Base-by-base conservation (phyloP, 2,888 invertebrate species). In the Sarcophaga caerulescens region DNA sequence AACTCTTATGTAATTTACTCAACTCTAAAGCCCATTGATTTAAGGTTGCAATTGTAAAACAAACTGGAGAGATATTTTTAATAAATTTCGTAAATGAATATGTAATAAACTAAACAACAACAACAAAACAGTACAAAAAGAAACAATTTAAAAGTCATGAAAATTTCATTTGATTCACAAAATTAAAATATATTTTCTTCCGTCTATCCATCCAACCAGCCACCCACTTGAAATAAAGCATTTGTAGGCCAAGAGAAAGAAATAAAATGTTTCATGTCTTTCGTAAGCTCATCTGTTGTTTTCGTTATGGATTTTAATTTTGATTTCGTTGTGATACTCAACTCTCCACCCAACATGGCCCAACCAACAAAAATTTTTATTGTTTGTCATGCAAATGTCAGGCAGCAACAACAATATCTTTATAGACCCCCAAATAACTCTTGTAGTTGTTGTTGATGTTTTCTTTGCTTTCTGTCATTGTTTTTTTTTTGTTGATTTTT, bases 341-440 rank as follows among this genome's bases (percentile, higher is more conserved):
- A 5, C 35, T 10, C 17, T 4, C 44, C 65, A n/a, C 35, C n/a
- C n/a, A 47, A 17, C 52, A 14, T 52, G 17, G 52, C 52, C 35
- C 35, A 17, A 14, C 17, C 5, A 17, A 14, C 4, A 17, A 17
- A 52, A 14, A 52, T 52, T 52, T 35, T 75, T 60, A 44, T n/a
- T 21, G 23, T 69, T 75, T 81, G 69, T 63, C 57, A 47, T 44
- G 71, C 21, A 77, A 60, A 82, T 77, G 65, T 47, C 76, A 76
- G 70, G 70, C 81, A 65, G 71, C 57, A 81, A 65, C 45, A 76
- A 23, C 57, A 79, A 66, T 65, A 25, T 62, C 23, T 52, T 19
- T 25, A 21, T 44, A 60, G 25, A 52, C 52, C 17, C 12, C 12
- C 14, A 52, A 52, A 69, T 59, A 23, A 4, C 1, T 35, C 35